phyloP scores from a whole-genome alignment of 2,888 invertebrate species.

The Heterodera filipjevi region DNA sequence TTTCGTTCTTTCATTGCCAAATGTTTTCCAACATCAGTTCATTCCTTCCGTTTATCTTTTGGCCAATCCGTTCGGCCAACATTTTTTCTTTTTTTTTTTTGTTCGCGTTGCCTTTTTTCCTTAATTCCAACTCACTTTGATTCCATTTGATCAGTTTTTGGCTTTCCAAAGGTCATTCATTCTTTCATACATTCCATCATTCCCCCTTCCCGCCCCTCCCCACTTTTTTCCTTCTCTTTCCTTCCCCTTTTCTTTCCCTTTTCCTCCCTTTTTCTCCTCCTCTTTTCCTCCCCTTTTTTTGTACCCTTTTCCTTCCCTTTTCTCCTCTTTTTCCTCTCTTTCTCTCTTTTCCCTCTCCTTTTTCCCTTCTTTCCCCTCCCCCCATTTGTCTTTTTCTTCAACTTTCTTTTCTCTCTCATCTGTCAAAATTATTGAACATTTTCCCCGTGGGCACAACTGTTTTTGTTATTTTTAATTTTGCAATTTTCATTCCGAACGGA shows the following conservation, averaged over 20 bases:
- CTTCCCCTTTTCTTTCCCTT: not conserved
- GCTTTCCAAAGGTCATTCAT: not conserved
- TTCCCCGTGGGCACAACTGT: not conserved
- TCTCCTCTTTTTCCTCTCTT: not conserved
- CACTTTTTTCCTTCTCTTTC: not conserved
- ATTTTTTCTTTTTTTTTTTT: not conserved
- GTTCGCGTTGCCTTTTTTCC: not conserved
- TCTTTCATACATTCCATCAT: not conserved
- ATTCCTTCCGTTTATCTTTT: not conserved
- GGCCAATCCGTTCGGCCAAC: conserved; percentile 15
- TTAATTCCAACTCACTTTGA: not conserved
- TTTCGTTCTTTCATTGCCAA: not conserved
- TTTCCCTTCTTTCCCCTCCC: not conserved
- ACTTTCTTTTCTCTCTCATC: not conserved
- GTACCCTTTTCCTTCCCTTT: not conserved
- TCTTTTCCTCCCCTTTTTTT: no score
- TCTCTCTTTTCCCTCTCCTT: not conserved
- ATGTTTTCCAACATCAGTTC: not conserved
- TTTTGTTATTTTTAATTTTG: not conserved
- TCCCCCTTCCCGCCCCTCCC: not conserved
- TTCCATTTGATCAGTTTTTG: not conserved
- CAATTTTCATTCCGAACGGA: not conserved
- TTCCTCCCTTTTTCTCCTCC: not conserved
- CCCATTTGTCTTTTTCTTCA: not conserved
- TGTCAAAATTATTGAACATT: no score